A percentile compares a stretch with the other conserved stretches of the same genome.
These are phyloP conservation scores for Graptemys geographica DNA, from an alignment of 2,797 vertebrate species.

Conservation along the genomic window DNA sequence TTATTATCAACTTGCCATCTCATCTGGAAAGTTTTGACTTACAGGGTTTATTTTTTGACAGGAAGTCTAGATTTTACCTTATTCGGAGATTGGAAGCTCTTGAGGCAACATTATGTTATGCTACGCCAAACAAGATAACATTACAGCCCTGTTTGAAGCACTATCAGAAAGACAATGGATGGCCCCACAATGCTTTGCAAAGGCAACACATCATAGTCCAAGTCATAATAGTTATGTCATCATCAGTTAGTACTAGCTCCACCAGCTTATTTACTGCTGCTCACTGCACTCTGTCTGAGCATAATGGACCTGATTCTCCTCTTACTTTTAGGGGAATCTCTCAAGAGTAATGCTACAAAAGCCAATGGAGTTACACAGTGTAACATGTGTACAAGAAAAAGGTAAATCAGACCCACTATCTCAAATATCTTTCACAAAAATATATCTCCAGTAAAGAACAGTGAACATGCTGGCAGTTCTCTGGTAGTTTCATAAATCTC, in stretches of 20 bases:
- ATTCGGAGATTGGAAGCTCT: slow-evolving; percentile 38
- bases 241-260: neutral
- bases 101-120: neutral
- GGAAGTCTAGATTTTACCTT: slow-evolving; percentile 27
- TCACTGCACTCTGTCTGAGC: neutral
- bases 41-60: slow-evolving; percentile 42
- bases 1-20: neutral
- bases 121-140: neutral
- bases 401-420: neutral
- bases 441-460: slow-evolving; percentile 1
- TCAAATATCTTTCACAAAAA: neutral
- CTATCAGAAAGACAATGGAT: neutral
- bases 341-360: neutral
- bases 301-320: neutral
- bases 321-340: neutral
- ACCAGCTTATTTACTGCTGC: neutral
- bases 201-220: neutral
- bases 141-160: neutral
- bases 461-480: neutral
- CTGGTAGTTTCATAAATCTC: slow-evolving; percentile 20
- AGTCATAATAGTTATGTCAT: neutral
- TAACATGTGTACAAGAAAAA: slow-evolving; percentile 20
- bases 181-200: neutral
- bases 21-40: slow-evolving; percentile 55
- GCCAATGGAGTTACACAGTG: neutral